Evolutionary conservation across 2,113 vertebrate species (phyloP), one percentile per base, ranked within the genome.

Genomic region (Ammodytes marinus): DNA sequence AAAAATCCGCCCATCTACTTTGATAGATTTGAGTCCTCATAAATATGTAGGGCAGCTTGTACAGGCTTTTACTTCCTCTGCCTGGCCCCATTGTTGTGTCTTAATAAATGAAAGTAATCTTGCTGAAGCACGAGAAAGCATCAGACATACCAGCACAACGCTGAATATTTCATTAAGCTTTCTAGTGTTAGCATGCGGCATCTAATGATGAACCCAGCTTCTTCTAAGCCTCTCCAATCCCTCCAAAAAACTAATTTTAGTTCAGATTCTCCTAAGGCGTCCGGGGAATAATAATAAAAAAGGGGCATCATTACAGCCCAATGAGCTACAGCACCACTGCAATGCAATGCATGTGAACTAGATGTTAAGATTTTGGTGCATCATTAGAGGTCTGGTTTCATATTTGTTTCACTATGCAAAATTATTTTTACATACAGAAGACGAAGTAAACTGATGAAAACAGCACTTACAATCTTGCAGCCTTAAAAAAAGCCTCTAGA

Each of bases 131-230:
- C 68, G 57, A 55, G 35, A 77, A 83, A 82, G 69, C 78, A 79
- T 86, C 42, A 85, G 80, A 91, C 79, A 49, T 83, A 74, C 61
- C 49, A 79, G 74, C 64, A 74, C 55, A 79, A 61, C 40, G 17
- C 71, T 91, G 50, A 94, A 94, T 93, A 93, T 91, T 93, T 93
- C 52, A 91, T 87, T 67, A 83, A 9, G 58, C 59, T 80, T 87
- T 83, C 63, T 61, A 69, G 39, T 69, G 80, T 86, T 83, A 60
- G 73, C 54, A 74, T 76, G 65, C 73, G 74, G 80, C 58, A 66
- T 63, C 47, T 88, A 86, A 86, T 90, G 84, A 90, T 82, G 69
- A 87, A 39, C 47, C 27, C 54, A 69, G 68, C 47, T 46, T 78
- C 35, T 42, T 19, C 50, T 47, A 45, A 75, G 63, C 64, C 45